Evolutionary conservation across 2,888 invertebrate genomes (phyloP), one percentile per base, ranked within the genome.

Genomic region (Cotesia congregata): DNA sequence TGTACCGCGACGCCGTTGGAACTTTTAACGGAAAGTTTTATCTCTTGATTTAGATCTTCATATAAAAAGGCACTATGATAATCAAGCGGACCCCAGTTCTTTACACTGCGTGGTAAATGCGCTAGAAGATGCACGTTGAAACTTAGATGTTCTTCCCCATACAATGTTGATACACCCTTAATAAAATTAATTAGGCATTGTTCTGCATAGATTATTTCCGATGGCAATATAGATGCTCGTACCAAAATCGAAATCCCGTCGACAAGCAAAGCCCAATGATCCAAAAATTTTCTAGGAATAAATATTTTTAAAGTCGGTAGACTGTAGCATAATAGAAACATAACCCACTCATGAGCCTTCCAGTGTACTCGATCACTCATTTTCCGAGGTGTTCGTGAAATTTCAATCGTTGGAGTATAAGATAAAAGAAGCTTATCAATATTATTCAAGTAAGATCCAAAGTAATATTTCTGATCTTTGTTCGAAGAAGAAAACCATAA

Each of bases 281-380:
- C n/a, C 20, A 73, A 4, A 50, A 65, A 71, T 59, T 74, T 74
- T 5, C 12, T 70, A 5, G 67, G 67, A 72, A 77, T 72, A 61
- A 60, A 59, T 6, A 20, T 7, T n/a, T 67, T 39, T 41, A 76
- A 39, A 41, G 60, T 76, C 1, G 78, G 74, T 50, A 78, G 12
- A 59, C 79, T 79, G 62, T 79, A 79, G 67, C 74, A 79, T 7
- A 73, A 40, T 7, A 79, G n/a, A 64, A 71, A 77, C 40, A 79
- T 71, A 38, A 72, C 72, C 75, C 79, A 77, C 17, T 77, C 79
- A 17, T 77, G 75, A 12, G 75, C 79, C 67, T 79, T 79, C 75
- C 77, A 79, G 69, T 79, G 71, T 30, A 38, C 70, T 17, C 73
- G 59, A 9, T 79, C 75, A 5, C 73, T 71, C n/a, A 75, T 62